Base-by-base conservation (phyloP, 2,113 vertebrate species). In the Heterocephalus glaber region DNA sequence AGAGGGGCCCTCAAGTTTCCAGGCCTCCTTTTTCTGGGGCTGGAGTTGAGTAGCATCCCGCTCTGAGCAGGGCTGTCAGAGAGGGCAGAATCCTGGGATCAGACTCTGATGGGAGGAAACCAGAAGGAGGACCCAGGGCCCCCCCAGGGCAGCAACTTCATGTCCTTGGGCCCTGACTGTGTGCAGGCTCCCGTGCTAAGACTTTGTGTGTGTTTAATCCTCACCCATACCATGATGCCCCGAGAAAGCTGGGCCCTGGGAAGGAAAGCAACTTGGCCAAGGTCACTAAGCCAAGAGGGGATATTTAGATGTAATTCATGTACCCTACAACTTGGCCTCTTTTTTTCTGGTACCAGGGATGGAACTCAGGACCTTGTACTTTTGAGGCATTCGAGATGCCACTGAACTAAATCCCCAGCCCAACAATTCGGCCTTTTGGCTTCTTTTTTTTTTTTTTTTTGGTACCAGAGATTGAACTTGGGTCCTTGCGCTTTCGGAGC, bases 191-290 rank as follows among this genome's bases (percentile, higher is more conserved):
- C 68, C 13, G 28, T 28, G 52, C 20, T 8, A 14, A n/a, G 56
- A 44, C 68, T 61, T 63, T 16, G 13, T 1, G 0, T 7, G 11
- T 24, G 2, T 35, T 35, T 7, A 26, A 60, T 44, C 81, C 54
- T 66, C 14, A 1, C 0, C 2, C 3, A 0, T 24, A 28, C 30
- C 16, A 3, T 7, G 19, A n/a, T 17, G 24, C 20, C 2, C 26
- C 1, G 2, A n/a, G 84, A 83, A 90, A 33, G 86, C 58, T 12
- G 94, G 95, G 81, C 81, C 58, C 49, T 47, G 8, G 68, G 63
- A 16, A 20, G n/a, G 82, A 28, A 72, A 33, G 76, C 20, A 22
- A 7, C 28, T 13, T 12, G 70, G 16, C 65, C 0, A 9, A 26
- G 38, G 65, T 63, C 90, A 35, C 44, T 2, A 2, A 41, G 74